Evolutionary conservation across 2,113 vertebrate genomes (phyloP), one percentile per base, ranked within the genome.

Genomic region (Corythaixoides concolor): DNA sequence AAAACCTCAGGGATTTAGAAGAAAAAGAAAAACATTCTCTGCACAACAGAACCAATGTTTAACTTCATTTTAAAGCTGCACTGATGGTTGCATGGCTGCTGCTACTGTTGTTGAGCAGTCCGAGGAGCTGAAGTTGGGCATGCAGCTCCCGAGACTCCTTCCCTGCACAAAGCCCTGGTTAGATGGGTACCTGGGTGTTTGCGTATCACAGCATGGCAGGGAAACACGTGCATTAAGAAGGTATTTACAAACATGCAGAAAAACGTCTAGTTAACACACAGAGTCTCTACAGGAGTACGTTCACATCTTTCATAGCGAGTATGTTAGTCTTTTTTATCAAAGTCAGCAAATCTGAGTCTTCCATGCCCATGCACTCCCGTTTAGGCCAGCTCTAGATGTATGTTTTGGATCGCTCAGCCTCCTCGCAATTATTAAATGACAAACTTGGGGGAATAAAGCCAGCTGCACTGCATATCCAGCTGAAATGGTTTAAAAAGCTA

Each of bases 401-500:
- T 70, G 39, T 18, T 85, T 93, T 86, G 67, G 47, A 85, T 80
- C 2, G 1, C 52, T 47, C 35, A n/a, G 32, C 23, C 86, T 50
- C 18, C 83, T 77, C n/a, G 58, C 39, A 15, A 17, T 52, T 63
- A 75, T 74, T 70, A 76, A 89, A 89, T 92, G 13, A 80, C 63
- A 96, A 83, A 78, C 26, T 32, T 63, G 32, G 47, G 35, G 52
- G 64, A 92, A 77, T 53, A 80, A 87, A 79, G 59, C 69, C 85
- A 92, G 90, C 41, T 88, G 45, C 37, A 59, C 41, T n/a, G 33
- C 55, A 67, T 16, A 69, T 45, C 58, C 69, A 85, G 85, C 33
- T 95, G 88, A 91, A 92, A 89, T 58, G 35, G 11, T 86, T 94
- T 89, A 55, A 95, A 58, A 52, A 87, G 16, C 50, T 60, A 32